phyloP scores from a whole-genome alignment of 2,797 vertebrate species.

The Esox masquinongy region DNA sequence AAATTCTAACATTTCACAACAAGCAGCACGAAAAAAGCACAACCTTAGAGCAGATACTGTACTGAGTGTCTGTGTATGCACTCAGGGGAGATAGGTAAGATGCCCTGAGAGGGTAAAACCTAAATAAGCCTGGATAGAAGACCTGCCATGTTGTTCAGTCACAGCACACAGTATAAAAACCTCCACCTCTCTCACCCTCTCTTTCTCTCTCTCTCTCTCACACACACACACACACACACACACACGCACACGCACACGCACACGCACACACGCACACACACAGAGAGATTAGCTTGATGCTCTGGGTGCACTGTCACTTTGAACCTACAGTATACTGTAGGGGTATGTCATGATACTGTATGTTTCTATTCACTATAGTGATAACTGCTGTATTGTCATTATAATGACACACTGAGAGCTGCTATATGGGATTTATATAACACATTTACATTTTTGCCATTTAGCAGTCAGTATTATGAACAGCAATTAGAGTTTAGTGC shows the following conservation, averaged over 20 bases:
- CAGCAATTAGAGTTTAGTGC: too few relatives aligned
- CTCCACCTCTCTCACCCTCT: not conserved
- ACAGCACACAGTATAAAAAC: not conserved
- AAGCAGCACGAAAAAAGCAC: not conserved
- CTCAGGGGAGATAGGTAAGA: not conserved
- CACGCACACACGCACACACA: constrained; percentile 1
- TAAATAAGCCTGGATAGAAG: not conserved
- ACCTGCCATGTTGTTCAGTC: not conserved
- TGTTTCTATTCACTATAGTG: too few relatives aligned
- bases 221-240: constrained; percentile 6
- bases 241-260: not conserved
- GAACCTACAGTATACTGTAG: too few relatives aligned
- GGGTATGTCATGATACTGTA: too few relatives aligned
- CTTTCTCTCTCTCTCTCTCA: not conserved
- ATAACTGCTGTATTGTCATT: too few relatives aligned
- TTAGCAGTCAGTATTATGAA: not conserved
- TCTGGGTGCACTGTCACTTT: not conserved
- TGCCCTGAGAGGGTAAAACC: not conserved
- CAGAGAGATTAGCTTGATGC: not conserved
- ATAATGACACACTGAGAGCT: not conserved
- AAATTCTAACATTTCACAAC: not conserved
- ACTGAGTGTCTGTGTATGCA: not conserved
- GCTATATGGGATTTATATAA: not conserved
- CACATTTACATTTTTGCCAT: not conserved
- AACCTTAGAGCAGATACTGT: not conserved